A percentile compares a stretch with the other conserved stretches of the same genome.
These are phyloP conservation scores for Ibycter americanus DNA, from an alignment of 2,797 vertebrate genomes.

Conservation along the genomic window DNA sequence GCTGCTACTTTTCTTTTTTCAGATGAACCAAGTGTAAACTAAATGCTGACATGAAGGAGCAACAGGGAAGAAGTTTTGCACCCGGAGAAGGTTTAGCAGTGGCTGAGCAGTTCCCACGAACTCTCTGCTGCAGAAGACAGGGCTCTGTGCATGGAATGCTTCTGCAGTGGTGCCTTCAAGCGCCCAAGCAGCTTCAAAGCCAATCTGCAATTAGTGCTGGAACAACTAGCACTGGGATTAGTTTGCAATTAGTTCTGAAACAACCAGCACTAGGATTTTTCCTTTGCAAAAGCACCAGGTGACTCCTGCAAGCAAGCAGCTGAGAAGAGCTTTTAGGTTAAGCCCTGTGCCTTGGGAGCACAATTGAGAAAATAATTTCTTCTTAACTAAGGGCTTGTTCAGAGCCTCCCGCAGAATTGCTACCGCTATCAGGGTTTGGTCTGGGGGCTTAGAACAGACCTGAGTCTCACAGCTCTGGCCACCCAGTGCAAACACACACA, in stretches of 20 bases:
- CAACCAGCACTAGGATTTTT: not conserved
- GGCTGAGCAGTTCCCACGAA: not conserved
- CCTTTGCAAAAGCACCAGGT: not conserved
- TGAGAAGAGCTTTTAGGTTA: not conserved
- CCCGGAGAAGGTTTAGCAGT: not conserved
- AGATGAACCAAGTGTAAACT: not conserved
- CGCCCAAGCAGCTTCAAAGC: not conserved
- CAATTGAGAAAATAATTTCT: not conserved
- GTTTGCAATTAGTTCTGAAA: not conserved
- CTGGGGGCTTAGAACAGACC: not conserved
- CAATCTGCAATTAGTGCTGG: not conserved
- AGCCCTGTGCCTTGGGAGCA: not conserved
- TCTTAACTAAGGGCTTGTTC: not conserved
- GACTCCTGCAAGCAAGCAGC: not conserved
- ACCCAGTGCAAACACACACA: rapidly evolving
- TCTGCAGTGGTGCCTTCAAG: not conserved
- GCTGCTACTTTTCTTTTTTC: not conserved
- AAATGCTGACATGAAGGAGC: slow-evolving; percentile 44
- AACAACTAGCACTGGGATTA: not conserved
- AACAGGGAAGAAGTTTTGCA: slow-evolving; percentile 29
- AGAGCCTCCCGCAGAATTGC: not conserved
- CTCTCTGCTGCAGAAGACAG: not conserved
- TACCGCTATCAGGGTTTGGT: not conserved
- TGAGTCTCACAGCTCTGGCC: not conserved
- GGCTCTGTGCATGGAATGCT: not conserved